A percentile compares a stretch with the other conserved stretches of the same genome.
phyloP scores from a whole-genome alignment of 2,113 vertebrate genomes.

The Odontophorus gujanensis region DNA sequence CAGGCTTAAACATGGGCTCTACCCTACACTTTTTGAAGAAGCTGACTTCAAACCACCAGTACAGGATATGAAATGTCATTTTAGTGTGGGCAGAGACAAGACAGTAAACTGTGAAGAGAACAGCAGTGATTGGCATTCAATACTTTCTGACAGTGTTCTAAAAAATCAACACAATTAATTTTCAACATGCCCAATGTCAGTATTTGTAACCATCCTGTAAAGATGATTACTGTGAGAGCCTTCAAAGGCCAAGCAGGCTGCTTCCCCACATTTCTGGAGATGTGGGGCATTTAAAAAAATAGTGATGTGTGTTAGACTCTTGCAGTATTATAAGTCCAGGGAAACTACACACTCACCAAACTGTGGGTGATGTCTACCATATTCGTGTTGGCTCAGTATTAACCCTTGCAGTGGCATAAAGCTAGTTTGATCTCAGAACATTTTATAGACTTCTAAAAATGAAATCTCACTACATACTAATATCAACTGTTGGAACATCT shows the following conservation, averaged over 20 bases:
- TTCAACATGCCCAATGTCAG: neutral
- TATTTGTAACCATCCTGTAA: neutral
- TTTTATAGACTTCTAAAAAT: neutral
- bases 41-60: neutral
- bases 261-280: neutral
- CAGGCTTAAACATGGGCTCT: too few species aligned
- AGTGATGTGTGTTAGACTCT: neutral
- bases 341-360: neutral
- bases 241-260: neutral
- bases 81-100: neutral
- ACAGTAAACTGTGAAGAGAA: neutral
- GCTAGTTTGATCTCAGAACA: neutral
- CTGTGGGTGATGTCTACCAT: neutral
- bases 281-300: neutral
- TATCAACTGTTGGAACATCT: neutral
- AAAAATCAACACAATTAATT: neutral
- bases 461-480: neutral
- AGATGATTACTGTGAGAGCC: neutral
- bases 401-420: neutral
- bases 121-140: accelerated
- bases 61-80: neutral
- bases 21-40: neutral
- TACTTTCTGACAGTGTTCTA: neutral
- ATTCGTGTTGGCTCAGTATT: neutral
- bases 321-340: neutral